Evolutionary conservation across 1,140 invertebrate species (phyloP).

Genomic region (Drosophila ficusphila): DNA sequence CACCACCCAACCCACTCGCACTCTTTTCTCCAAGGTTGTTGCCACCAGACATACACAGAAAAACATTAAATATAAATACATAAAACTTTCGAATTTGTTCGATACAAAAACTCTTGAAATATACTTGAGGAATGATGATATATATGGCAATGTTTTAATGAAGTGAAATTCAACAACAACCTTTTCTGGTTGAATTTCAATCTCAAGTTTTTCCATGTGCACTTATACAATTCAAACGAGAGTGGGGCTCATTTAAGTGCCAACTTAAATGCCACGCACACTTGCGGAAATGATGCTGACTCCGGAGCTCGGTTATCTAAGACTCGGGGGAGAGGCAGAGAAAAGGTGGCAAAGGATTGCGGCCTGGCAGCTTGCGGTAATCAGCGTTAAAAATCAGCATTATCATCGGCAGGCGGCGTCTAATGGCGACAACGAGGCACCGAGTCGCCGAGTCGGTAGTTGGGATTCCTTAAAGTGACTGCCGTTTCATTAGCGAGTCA

Average conservation of each 20-base stretch:
- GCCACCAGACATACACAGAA: slow-evolving; percentile 18
- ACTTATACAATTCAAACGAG: slow-evolving; percentile 21
- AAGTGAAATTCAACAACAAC: no score
- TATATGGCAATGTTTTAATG: no score
- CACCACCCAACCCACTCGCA: slow-evolving; percentile 5
- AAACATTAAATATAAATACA: background rate
- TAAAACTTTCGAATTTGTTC: no score
- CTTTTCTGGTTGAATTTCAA: background rate
- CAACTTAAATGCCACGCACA: slow-evolving; percentile 66
- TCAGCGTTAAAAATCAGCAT: slow-evolving; percentile 64
- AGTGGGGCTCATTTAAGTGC: slow-evolving; percentile 41
- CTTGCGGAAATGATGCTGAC: slow-evolving; percentile 61
- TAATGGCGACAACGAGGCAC: slow-evolving; percentile 53
- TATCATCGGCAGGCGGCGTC: slow-evolving; percentile 36
- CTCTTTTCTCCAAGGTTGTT: slow-evolving; percentile 36
- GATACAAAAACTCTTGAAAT: no score
- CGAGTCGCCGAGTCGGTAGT: slow-evolving; percentile 30
- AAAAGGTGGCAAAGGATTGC: slow-evolving; percentile 50
- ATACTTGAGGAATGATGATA: no score
- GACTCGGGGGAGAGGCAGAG: slow-evolving; percentile 1
- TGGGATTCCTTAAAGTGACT: slow-evolving; percentile 62
- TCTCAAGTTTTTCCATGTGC: background rate
- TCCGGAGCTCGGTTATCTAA: slow-evolving; percentile 27
- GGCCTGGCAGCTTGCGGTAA: slow-evolving; percentile 49
- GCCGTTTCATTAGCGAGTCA: slow-evolving; percentile 69